Conservation (phyloP, 1,140 invertebrate genomes). For the Bombus affinis region DNA sequence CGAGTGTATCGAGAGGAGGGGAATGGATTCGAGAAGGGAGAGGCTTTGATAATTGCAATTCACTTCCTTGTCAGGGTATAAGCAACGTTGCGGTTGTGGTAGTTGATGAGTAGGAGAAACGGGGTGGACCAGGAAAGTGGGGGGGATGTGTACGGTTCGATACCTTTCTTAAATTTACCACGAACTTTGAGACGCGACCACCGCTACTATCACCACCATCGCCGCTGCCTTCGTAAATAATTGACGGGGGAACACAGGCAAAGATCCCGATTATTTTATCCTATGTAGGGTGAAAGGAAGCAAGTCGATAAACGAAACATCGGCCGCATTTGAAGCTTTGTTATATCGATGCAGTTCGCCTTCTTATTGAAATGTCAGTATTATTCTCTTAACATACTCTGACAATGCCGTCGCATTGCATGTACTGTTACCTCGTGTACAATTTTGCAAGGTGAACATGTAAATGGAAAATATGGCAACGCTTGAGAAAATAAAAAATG, state of each 20-base stretch:
- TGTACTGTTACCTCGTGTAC: no score
- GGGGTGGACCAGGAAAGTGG: conserved; percentile 44
- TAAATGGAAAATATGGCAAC: no score
- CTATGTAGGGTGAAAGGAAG: background rate
- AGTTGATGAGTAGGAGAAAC: conserved; percentile 60
- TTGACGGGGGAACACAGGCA: conserved; percentile 49
- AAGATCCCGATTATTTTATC: conserved; percentile 51
- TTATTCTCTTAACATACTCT: background rate
- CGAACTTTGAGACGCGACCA: conserved; percentile 29
- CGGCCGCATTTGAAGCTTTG: background rate
- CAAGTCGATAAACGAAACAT: conserved; percentile 20
- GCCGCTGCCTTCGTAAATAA: conserved; percentile 54
- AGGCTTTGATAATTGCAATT: conserved; percentile 75
- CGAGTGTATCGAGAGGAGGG: conserved; percentile 20
- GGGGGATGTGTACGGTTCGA: conserved; percentile 54
- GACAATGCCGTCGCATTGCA: no score
- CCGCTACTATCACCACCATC: no score
- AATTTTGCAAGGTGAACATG: no score
- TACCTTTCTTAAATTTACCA: conserved; percentile 66
- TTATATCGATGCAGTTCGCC: background rate
- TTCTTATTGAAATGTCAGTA: background rate
- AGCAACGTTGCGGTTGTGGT: conserved; percentile 46
- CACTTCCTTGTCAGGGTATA: conserved; percentile 67
- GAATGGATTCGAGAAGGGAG: conserved; percentile 22
- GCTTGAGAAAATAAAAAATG: no score